phyloP scores from a whole-genome alignment of 2,888 invertebrate species.

The Melieria picta region DNA sequence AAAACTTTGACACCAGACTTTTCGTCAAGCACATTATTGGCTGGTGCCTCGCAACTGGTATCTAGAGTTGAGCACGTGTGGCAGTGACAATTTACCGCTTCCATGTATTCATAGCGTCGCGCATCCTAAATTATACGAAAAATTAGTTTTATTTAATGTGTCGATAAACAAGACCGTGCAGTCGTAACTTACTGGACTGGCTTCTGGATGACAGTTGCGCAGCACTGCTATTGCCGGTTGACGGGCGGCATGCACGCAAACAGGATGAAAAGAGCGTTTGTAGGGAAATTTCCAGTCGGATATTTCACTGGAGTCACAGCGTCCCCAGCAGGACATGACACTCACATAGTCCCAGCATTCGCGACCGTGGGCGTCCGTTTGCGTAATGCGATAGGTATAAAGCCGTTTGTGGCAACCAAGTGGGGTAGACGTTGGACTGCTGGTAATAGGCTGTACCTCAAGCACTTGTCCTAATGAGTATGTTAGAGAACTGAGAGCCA shows the following conservation, averaged over 20 bases:
- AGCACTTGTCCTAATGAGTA: conserved; percentile 48
- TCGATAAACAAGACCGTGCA: conserved; percentile 53
- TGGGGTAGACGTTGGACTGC: conserved; percentile 65
- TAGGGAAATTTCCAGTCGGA: conserved; percentile 91
- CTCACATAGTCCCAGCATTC: conserved; percentile 81
- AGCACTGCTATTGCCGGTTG: conserved; percentile 74
- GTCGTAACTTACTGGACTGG: conserved; percentile 54
- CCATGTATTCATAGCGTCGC: conserved; percentile 79
- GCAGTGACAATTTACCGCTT: conserved; percentile 82
- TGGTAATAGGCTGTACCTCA: conserved; percentile 58
- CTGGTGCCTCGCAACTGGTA: conserved; percentile 76
- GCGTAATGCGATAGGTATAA: conserved; percentile 75
- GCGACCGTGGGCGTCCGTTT: conserved; percentile 67
- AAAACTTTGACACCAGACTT: conserved; percentile 57
- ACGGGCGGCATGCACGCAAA: conserved; percentile 80
- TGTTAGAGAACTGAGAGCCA: conserved; percentile 16
- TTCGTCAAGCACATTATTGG: conserved; percentile 59
- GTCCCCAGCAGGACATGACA: conserved; percentile 82
- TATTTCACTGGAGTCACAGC: conserved; percentile 87
- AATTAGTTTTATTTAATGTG: conserved; percentile 30
- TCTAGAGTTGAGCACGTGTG: conserved; percentile 75
- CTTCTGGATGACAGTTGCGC: conserved; percentile 80
- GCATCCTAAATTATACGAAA: conserved; percentile 67
- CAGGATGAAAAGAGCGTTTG: conserved; percentile 85
- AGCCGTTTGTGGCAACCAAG: conserved; percentile 75